A percentile compares a stretch with the other conserved stretches of the same genome.
Evolutionary conservation across 2,797 vertebrate genomes (phyloP).

Genomic region (Neostethus bicornis): DNA sequence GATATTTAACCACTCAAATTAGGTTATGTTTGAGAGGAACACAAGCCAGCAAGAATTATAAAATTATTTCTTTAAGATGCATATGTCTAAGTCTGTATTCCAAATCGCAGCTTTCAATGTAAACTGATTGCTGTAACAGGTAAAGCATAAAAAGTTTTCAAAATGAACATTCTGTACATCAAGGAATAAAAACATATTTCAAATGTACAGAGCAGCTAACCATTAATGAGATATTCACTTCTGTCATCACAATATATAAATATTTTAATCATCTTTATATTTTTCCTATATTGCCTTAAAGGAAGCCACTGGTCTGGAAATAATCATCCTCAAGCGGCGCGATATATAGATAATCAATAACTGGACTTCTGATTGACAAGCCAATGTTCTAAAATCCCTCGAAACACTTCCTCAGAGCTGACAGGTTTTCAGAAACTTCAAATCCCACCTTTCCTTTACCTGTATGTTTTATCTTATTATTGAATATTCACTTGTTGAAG

Average conservation of each 20-base stretch:
- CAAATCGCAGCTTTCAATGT: background rate
- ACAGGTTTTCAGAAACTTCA: conserved; percentile 42
- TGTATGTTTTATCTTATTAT: conserved; percentile 30
- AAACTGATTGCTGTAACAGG: background rate
- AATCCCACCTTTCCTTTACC: conserved; percentile 17
- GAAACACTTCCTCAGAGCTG: conserved; percentile 47
- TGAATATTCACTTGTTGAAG: conserved; percentile 50
- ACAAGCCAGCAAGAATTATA: too few species aligned
- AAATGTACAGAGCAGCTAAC: conserved; percentile 16
- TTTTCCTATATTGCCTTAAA: conserved; percentile 56
- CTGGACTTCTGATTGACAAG: conserved; percentile 58
- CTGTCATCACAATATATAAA: conserved; percentile 34
- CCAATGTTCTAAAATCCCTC: conserved; percentile 53
- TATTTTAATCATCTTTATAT: conserved; percentile 54
- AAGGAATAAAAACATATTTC: background rate
- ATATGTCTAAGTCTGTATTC: background rate
- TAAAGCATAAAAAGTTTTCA: conserved; percentile 1
- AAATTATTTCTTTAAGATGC: background rate
- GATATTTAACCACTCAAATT: too few species aligned
- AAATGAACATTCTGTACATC: background rate
- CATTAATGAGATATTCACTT: conserved; percentile 9
- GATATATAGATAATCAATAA: conserved; percentile 60
- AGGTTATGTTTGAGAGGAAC: too few species aligned
- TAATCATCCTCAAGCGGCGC: conserved; percentile 65
- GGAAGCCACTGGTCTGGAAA: conserved; percentile 68